phyloP scores from a whole-genome alignment of 2,797 vertebrate genomes.

The Bradypodion pumilum region DNA sequence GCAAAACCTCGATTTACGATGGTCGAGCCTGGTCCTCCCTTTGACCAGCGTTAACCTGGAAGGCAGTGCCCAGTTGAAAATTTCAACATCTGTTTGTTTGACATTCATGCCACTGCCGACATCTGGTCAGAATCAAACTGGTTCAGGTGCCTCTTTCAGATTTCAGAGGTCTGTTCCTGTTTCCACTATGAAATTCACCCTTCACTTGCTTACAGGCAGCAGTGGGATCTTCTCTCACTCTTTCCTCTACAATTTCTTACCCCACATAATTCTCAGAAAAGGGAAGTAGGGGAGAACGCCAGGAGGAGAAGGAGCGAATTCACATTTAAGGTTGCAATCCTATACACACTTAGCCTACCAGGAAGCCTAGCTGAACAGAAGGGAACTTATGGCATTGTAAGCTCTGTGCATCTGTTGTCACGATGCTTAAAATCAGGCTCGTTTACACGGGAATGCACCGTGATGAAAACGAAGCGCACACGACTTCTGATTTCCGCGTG shows the following conservation, averaged over 20 bases:
- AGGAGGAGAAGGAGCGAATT: neutral
- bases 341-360: neutral
- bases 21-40: constrained; percentile 63
- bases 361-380: neutral
- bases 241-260: too few relatives aligned
- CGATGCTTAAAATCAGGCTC: too few relatives aligned
- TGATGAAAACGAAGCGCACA: too few relatives aligned
- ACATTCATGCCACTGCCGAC: constrained; percentile 87
- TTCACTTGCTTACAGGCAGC: neutral
- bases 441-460: too few relatives aligned
- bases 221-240: neutral
- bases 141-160: constrained; percentile 88
- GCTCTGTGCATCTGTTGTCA: too few relatives aligned
- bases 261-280: neutral
- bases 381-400: too few relatives aligned
- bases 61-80: constrained; percentile 77
- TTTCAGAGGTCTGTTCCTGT: constrained; percentile 82
- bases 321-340: neutral
- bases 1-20: too few relatives aligned
- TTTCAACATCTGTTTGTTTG: constrained; percentile 92
- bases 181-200: constrained; percentile 52
- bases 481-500: too few relatives aligned
- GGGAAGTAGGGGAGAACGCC: neutral
- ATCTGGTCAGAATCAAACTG: constrained; percentile 95
- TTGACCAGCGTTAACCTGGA: constrained; percentile 50